Conservation (phyloP, 2,888 invertebrate genomes). For the Bombylius major region DNA sequence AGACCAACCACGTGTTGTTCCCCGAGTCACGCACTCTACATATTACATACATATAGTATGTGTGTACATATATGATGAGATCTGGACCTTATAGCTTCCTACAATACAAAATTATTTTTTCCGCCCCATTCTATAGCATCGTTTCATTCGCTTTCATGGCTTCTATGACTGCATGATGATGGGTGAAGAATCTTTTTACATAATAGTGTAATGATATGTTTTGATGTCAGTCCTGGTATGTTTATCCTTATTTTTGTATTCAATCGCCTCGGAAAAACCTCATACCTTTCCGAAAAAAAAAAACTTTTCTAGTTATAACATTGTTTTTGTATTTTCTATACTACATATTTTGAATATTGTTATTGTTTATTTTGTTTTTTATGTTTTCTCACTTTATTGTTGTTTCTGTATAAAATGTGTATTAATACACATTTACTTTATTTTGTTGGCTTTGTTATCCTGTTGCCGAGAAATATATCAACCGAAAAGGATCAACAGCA, state of each 20-base stretch:
- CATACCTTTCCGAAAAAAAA: no score
- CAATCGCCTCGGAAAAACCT: not conserved
- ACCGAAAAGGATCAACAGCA: constrained; percentile 4
- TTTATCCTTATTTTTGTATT: constrained; percentile 6
- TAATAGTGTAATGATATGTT: constrained; percentile 13
- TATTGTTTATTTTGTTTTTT: constrained; percentile 4
- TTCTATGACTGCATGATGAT: not conserved
- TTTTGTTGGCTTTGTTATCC: not conserved
- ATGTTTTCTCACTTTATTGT: not conserved
- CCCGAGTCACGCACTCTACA: constrained; percentile 7
- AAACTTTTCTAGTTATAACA: no score
- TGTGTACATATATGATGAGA: not conserved
- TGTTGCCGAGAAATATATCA: not conserved
- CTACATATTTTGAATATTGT: constrained; percentile 2
- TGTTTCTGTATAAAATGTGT: no score
- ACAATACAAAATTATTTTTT: not conserved
- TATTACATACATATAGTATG: not conserved
- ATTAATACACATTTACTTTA: no score
- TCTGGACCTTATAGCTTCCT: constrained; percentile 1
- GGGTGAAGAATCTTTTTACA: not conserved
- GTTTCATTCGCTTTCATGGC: not conserved
- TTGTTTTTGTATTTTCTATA: constrained; percentile 1
- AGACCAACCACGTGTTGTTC: constrained; percentile 32
- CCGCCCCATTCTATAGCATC: not conserved
- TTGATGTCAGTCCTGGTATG: constrained; percentile 7